A percentile compares a stretch with the other conserved stretches of the same genome.
Evolutionary conservation across 2,888 invertebrate genomes (phyloP).

Genomic region (Enoplolaimus lenunculus): DNA sequence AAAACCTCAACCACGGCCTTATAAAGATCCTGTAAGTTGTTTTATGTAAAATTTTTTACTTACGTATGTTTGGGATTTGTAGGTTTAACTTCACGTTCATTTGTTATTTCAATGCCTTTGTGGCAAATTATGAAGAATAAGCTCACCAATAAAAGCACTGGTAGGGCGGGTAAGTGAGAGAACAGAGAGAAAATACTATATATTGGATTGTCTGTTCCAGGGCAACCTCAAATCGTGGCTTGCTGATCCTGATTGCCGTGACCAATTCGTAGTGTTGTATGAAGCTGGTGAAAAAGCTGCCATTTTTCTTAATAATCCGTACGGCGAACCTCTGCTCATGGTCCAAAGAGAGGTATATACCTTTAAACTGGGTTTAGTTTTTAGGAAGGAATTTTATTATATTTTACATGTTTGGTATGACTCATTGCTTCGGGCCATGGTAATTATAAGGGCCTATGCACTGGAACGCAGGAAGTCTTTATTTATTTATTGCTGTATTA

Average conservation of each 20-base stretch:
- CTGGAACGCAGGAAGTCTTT: too few relatives aligned
- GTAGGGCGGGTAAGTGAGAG: background rate
- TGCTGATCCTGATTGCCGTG: conserved; percentile 81
- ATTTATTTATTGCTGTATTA: too few relatives aligned
- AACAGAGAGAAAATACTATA: background rate
- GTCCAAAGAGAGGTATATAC: conserved; percentile 54
- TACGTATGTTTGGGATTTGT: background rate
- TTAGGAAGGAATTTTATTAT: background rate
- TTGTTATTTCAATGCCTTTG: too few relatives aligned
- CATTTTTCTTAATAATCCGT: conserved; percentile 73
- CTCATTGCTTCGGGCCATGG: background rate
- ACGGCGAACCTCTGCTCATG: conserved; percentile 64
- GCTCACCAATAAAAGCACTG: too few relatives aligned
- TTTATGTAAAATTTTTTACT: background rate
- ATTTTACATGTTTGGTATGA: background rate
- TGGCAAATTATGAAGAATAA: too few relatives aligned
- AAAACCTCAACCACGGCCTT: conserved; percentile 70
- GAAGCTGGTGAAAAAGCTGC: conserved; percentile 64
- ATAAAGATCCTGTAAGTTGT: conserved; percentile 55
- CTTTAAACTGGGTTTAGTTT: background rate
- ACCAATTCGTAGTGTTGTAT: conserved; percentile 79
- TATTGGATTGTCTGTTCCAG: conserved; percentile 40
- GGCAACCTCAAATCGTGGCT: conserved; percentile 82
- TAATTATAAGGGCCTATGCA: too few relatives aligned
- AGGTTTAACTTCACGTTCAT: too few relatives aligned